Evolutionary conservation across 2,888 invertebrate species (phyloP).

Genomic region (Eupithecia exiguata): DNA sequence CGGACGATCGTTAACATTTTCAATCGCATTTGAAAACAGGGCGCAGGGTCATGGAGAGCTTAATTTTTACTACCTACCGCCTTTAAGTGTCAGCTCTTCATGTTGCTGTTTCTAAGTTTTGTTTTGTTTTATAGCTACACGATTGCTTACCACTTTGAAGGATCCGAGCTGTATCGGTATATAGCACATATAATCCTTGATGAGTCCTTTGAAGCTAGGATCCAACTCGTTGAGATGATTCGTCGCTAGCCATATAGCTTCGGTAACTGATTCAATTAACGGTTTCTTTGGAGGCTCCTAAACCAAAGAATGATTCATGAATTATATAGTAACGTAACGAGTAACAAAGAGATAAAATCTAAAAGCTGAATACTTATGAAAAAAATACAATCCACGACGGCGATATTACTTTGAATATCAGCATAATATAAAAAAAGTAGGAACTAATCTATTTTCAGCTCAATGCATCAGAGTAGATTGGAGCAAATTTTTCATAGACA

Average conservation of each 20-base stretch:
- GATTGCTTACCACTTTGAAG: slow-evolving; percentile 78
- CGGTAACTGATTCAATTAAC: slow-evolving; percentile 83
- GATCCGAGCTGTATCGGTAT: slow-evolving; percentile 85
- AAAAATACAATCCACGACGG: neutral
- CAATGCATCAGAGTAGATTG: neutral
- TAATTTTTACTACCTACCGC: too few species aligned
- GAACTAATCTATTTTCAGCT: neutral
- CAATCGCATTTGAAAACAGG: too few species aligned
- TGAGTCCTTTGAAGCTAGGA: slow-evolving; percentile 79
- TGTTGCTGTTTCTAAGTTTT: too few species aligned
- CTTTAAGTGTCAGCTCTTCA: too few species aligned
- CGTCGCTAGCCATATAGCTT: slow-evolving; percentile 87
- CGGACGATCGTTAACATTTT: too few species aligned
- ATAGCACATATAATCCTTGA: slow-evolving; percentile 78
- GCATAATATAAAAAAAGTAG: too few species aligned
- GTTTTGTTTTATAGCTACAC: too few species aligned
- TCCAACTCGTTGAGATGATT: slow-evolving; percentile 86
- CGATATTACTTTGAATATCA: too few species aligned
- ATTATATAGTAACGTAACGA: neutral
- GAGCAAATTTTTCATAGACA: neutral
- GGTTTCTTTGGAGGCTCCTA: slow-evolving; percentile 84
- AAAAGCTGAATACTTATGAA: neutral
- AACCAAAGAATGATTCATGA: neutral
- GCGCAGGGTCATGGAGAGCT: too few species aligned
- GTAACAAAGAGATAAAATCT: neutral